Base-by-base conservation (phyloP, 2,797 vertebrate species). In the Helostoma temminkii region DNA sequence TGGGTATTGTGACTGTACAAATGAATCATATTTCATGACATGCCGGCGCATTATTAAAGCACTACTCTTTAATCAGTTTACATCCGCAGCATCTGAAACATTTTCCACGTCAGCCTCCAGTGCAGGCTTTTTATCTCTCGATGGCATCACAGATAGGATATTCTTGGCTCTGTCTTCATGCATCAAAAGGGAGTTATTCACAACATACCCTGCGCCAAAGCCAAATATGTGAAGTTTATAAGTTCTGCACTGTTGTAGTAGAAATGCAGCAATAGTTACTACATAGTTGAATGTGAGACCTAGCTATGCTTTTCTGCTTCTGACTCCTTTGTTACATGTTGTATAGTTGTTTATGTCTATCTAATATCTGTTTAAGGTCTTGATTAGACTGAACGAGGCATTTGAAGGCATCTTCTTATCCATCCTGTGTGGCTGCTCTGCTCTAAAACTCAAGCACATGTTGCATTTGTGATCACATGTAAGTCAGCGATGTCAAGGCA, bases 81-180 rank as follows among this genome's bases (percentile, higher is more conserved):
- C 62, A 66, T 81, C 71, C 30, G 61, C 54, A 50, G 58, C 77
- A 4, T 61, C 57, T 76, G 42, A 71, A 76, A 60, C 32, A 10
- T 37, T 32, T 26, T 72, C 47, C 54, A 52, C 34, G 9, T 73
- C 64, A 55, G 37, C 52, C 67, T 72, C 22, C 18, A 46, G 19
- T 47, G 56, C 9, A 30, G 42, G 43, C 12, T 21, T 67, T n/a
- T 76, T 73, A 63, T 71, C 68, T 60, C 54, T 9, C 0, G 36
- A 76, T 56, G 60, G 21, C 24, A 63, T 76, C 56, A 2, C 59
- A 48, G 74, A 78, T 45, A 3, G 28, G 9, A 4, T 48, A 48
- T 21, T 42, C 21, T 37, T 11, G 1, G 18, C 21, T 52, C 32
- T 21, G 47, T 62, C 46, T 67, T 71, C 64, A 64, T 5, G 21